Base-by-base conservation (phyloP, 2,797 vertebrate genomes). In the Spondyliosoma cantharus region DNA sequence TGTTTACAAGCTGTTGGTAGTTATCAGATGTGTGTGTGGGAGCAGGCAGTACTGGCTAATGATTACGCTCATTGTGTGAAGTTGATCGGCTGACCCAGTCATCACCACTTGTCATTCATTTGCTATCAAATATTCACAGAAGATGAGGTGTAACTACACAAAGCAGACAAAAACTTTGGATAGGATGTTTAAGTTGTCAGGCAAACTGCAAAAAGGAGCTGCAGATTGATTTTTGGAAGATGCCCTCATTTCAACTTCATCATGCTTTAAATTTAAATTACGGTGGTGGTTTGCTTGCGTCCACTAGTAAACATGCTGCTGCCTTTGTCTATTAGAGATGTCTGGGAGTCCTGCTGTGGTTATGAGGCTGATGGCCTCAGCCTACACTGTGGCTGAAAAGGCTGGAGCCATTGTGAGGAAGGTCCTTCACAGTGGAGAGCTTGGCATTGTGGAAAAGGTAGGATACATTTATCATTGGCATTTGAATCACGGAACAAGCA, bases 371-470 rank as follows among this genome's bases (percentile, higher is more conserved):
- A 93, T 99, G 54, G 96, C 98, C 59, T 97, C 97, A 0, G 96
- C 97, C 0, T 95, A 96, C 76, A 85, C 93, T 0, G 93, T 97
- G 45, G 97, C 97, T 0, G 96, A 98, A 54, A 97, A 95, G 92
- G 97, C 97, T 9, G 97, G 96, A 5, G 74, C 86, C 20, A 97
- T 99, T 16, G 96, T 97, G 60, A 95, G 97, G 76, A 96, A 89
- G 11, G 96, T 99, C 15, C 95, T 99, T 82, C 94, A 96, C 46
- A 94, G 93, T 63, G 97, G 98, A 89, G 96, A 99, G 22, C 95
- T 99, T 60, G 97, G 94, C n/a, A 96, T 99, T 25, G 95, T 99
- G 77, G 96, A 98, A 78, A 99, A 99, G 97, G 98, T 98, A 85
- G 22, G 70, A 37, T 5, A 0, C 4, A 0, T 25, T 45, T 20